Evolutionary conservation across 2,113 vertebrate species (phyloP).

Genomic region (Notothenia rossii): DNA sequence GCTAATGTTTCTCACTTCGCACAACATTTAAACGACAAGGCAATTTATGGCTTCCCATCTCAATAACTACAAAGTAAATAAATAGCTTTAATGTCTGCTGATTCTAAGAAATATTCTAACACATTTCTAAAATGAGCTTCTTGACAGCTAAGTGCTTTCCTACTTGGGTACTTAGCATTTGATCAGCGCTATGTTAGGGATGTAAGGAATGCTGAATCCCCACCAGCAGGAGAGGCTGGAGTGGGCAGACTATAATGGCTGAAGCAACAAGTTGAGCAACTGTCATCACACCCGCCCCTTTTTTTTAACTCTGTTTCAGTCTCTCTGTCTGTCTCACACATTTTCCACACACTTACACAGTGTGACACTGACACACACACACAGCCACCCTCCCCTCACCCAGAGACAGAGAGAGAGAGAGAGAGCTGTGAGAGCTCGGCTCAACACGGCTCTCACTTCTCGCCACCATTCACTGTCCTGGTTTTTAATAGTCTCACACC

Average conservation of each 20-base stretch:
- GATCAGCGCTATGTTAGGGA: constrained; percentile 15
- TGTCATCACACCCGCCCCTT: constrained; percentile 68
- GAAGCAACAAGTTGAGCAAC: constrained; percentile 70
- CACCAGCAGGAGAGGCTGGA: constrained; percentile 40
- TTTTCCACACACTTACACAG: constrained; percentile 58
- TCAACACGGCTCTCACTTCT: constrained; percentile 56
- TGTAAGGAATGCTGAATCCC: constrained; percentile 43
- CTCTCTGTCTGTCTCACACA: constrained; percentile 60
- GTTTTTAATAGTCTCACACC: constrained; percentile 63
- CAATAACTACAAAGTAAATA: constrained; percentile 16
- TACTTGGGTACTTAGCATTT: constrained; percentile 17
- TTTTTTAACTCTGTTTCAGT: constrained; percentile 59
- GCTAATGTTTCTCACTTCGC: constrained; percentile 31
- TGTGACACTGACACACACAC: constrained; percentile 39
- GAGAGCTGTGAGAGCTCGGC: constrained; percentile 40
- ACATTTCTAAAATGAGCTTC: constrained; percentile 26
- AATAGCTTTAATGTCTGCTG: background rate
- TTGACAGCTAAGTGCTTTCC: constrained; percentile 43
- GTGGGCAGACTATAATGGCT: constrained; percentile 40
- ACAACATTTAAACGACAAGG: constrained; percentile 31
- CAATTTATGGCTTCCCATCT: constrained; percentile 1
- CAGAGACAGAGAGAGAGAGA: constrained; percentile 5
- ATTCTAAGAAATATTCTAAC: background rate
- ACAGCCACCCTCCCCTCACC: constrained; percentile 6
- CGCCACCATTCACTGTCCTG: constrained; percentile 46